Base-by-base conservation (phyloP, 2,888 invertebrate genomes). In the Rapana venosa region DNA sequence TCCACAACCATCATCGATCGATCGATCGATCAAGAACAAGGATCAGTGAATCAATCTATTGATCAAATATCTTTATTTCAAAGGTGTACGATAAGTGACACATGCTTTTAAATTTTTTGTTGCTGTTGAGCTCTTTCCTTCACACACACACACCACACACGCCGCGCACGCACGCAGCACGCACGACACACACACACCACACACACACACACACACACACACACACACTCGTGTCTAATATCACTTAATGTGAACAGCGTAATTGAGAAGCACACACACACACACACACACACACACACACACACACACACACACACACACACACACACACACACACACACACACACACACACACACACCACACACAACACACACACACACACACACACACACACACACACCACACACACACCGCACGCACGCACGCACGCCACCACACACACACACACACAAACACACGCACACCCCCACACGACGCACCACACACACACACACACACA, bases 211-310 rank as follows among this genome's bases (percentile, higher is more conserved):
- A 58, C 15, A 58, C 58, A 58, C 58, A 58, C 58, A 58, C 58
- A 58, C 58, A 58, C 58, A 13, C 58, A 58, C 58, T 58, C 58
- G n/a, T n/a, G n/a, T n/a, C n/a, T n/a, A n/a, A n/a, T n/a, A n/a
- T n/a, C n/a, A n/a, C n/a, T n/a, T n/a, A n/a, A n/a, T n/a, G n/a
- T n/a, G n/a, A n/a, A n/a, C n/a, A n/a, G n/a, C n/a, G n/a, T n/a
- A n/a, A n/a, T n/a, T n/a, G n/a, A n/a, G n/a, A n/a, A n/a, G n/a
- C n/a, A n/a, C n/a, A n/a, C n/a, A n/a, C n/a, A 58, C 15, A 58
- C 15, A 15, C 58, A 58, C 58, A 58, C 81, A 81, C 81, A 88
- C 30, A 84, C 56, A 88, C 77, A 84, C 66, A 83, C 77, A 83
- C 26, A 83, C 26, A 61, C 22, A 88, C 13, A 88, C 58, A 88